Conservation (phyloP, 2,888 invertebrate genomes). For the Dryobota labecula region DNA sequence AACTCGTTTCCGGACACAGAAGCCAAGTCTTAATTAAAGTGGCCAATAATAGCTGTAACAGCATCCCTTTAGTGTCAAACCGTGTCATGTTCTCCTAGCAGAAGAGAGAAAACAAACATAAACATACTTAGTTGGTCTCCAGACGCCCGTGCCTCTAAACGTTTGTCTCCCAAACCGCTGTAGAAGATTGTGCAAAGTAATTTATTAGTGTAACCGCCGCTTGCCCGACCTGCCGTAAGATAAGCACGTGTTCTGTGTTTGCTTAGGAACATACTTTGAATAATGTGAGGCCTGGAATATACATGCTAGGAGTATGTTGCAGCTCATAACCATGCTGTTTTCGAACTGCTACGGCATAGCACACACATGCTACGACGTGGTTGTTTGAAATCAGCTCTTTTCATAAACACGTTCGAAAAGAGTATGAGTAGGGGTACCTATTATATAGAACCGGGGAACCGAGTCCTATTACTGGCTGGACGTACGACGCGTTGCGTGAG, state of each 20-base stretch:
- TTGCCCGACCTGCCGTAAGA: conserved; percentile 41
- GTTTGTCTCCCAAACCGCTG: conserved; percentile 29
- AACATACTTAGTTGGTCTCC: conserved; percentile 22
- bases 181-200: conserved; percentile 57
- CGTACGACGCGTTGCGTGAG: too few species aligned
- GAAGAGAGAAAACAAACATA: conserved; percentile 25
- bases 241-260: conserved; percentile 60
- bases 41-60: conserved; percentile 17
- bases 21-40: conserved; percentile 5
- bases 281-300: not conserved
- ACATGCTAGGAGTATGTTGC: not conserved
- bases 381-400: not conserved
- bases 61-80: conserved; percentile 20
- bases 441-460: not conserved
- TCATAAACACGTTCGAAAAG: not conserved
- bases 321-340: not conserved
- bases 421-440: not conserved
- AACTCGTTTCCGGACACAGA: not conserved
- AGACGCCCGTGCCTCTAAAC: conserved; percentile 27
- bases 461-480: too few species aligned
- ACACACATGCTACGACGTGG: not conserved
- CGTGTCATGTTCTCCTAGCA: conserved; percentile 7
- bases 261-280: conserved; percentile 46
- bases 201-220: conserved; percentile 51
- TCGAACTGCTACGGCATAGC: not conserved